Evolutionary conservation across 2,888 invertebrate genomes (phyloP).

Genomic region (Serrognathus titanus): DNA sequence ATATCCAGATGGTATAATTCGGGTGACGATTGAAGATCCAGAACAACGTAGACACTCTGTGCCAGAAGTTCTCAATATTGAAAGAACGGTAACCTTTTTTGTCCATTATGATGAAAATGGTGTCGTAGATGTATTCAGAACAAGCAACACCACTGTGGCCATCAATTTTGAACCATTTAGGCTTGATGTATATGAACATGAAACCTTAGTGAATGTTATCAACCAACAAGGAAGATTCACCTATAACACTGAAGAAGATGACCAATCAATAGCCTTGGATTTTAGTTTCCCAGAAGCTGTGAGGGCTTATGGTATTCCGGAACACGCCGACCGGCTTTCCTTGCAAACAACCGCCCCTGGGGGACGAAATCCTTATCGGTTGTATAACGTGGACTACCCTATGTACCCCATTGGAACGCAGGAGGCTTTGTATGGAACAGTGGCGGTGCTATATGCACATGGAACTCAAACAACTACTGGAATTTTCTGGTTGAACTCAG

Average conservation of each 20-base stretch:
- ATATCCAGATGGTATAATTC: constrained; percentile 5
- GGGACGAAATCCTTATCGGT: constrained; percentile 79
- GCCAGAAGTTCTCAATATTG: constrained; percentile 10
- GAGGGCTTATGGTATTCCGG: constrained; percentile 89
- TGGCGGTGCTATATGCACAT: constrained; percentile 89
- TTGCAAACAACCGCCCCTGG: constrained; percentile 72
- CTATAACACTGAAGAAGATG: constrained; percentile 56
- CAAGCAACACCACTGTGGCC: constrained; percentile 30
- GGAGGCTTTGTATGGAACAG: constrained; percentile 91
- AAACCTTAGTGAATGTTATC: constrained; percentile 66
- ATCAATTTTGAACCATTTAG: constrained; percentile 63
- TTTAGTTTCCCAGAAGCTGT: constrained; percentile 87
- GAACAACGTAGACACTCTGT: constrained; percentile 10
- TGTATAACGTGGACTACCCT: constrained; percentile 94
- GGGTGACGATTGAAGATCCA: constrained; percentile 16
- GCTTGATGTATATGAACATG: constrained; percentile 68
- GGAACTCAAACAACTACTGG: constrained; percentile 14
- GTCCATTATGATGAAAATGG: background rate
- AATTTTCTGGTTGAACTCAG: constrained; percentile 22
- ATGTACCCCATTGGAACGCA: constrained; percentile 87
- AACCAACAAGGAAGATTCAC: constrained; percentile 19
- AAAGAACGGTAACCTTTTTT: background rate
- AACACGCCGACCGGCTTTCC: constrained; percentile 78
- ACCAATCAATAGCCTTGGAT: constrained; percentile 83
- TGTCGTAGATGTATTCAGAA: no score